Base-by-base conservation (phyloP, 2,113 vertebrate genomes). In the Hippocampus barbouri region DNA sequence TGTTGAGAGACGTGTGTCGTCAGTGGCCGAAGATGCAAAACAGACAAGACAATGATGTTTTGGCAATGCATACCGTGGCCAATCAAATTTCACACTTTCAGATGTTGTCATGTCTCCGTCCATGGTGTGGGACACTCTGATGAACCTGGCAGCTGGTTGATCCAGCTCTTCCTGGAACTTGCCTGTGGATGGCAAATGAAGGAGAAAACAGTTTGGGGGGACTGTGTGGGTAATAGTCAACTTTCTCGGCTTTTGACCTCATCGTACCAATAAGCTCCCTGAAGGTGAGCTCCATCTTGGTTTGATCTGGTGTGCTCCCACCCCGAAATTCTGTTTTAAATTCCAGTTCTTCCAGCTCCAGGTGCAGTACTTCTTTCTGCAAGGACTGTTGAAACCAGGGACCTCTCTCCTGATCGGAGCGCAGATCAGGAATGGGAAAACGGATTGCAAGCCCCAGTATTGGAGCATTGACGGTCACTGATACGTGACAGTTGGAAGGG, bases 341-440 rank as follows among this genome's bases (percentile, higher is more conserved):
- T 86, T 97, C 96, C 62, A 93, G 57, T 79, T 98, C 96, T 78
- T 93, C 91, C 77, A 97, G 90, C 70, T 94, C 94, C 82, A 98
- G 87, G 62, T 93, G 90, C 66, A 99, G 92, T 30, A 95, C 89
- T 87, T 99, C 97, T 85, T 96, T 98, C 86, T 98, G 96, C 78
- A 99, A 93, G 0, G 96, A 98, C 85, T 98, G 97, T 85, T 97
- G 98, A 88, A 99, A 99, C 97, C 97, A 99, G 0, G 97, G 95
- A 66, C 97, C 97, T 78, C 97, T 89, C 83, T 99, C 97, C 83
- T 97, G 97, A 89, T 99, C 97, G 21, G 97, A 97, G 18, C 97
- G 94, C 53, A 99, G 92, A 84, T 99, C 97, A 21, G 97, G 97
- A 83, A 99, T 99, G 8, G 97, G 97, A 76, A 99, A 99, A 20